phyloP scores from a whole-genome alignment of 1,140 invertebrate genomes.

The Drosophila arizonae region DNA sequence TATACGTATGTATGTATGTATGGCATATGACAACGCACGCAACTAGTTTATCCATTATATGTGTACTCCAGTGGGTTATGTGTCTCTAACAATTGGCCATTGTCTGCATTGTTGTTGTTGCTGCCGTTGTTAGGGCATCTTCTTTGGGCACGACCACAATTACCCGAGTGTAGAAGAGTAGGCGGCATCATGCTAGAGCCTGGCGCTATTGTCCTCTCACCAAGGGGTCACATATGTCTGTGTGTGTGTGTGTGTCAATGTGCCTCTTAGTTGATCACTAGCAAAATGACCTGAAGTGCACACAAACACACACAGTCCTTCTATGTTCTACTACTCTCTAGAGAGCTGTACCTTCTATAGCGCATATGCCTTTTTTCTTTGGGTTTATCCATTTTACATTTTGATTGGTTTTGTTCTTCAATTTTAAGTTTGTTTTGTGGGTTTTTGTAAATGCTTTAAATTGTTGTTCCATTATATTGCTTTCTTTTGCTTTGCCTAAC shows the following conservation, averaged over 20 bases:
- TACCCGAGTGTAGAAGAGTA: slow-evolving; percentile 35
- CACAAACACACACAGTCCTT: slow-evolving; percentile 27
- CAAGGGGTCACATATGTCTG: slow-evolving; percentile 35
- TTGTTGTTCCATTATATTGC: slow-evolving; percentile 44
- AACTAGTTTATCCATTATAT: slow-evolving; percentile 62
- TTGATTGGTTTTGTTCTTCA: slow-evolving; percentile 30
- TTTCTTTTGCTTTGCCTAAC: slow-evolving; percentile 33
- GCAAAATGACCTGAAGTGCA: slow-evolving; percentile 45
- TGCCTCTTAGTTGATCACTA: slow-evolving; percentile 18
- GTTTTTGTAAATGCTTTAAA: slow-evolving; percentile 21
- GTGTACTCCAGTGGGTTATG: slow-evolving; percentile 40
- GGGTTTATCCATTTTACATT: slow-evolving; percentile 19
- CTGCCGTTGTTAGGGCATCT: slow-evolving; percentile 50
- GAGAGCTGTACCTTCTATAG: slow-evolving; percentile 8
- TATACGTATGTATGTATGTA: slow-evolving; percentile 1
- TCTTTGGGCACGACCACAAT: slow-evolving; percentile 53
- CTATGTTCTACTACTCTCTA: too few relatives aligned
- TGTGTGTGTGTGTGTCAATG: slow-evolving; percentile 39
- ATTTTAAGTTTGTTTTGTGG: slow-evolving; percentile 33
- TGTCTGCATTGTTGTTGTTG: slow-evolving; percentile 55
- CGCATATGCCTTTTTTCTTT: not conserved
- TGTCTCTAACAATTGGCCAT: slow-evolving; percentile 69
- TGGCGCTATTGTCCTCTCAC: slow-evolving; percentile 65
- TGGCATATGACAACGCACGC: slow-evolving; percentile 38
- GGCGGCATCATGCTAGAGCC: slow-evolving; percentile 35